A percentile compares a stretch with the other conserved stretches of the same genome.
Conservation (phyloP, 2,888 invertebrate genomes). For the Sarcophaga carnaria region DNA sequence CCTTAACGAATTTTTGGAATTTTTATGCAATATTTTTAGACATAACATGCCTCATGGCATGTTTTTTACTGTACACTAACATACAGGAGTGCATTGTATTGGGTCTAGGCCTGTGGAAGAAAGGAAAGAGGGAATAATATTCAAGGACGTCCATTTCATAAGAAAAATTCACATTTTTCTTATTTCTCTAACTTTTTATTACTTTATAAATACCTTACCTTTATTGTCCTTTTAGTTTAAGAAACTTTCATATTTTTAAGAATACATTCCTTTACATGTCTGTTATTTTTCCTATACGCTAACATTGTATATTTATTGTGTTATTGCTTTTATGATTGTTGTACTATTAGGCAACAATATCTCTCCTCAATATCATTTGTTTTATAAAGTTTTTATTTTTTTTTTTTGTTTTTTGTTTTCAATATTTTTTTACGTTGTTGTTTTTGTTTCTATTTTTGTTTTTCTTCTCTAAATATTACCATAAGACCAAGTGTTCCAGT, state of each 20-base stretch:
- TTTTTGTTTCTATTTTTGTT: slow-evolving; percentile 8
- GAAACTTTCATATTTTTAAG: not conserved
- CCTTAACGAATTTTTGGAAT: too few relatives aligned
- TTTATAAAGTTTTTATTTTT: slow-evolving; percentile 12
- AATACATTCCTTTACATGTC: slow-evolving; percentile 5
- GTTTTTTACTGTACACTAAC: too few relatives aligned
- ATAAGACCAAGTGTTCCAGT: slow-evolving; percentile 67
- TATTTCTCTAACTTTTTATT: too few relatives aligned
- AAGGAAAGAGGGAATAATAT: too few relatives aligned
- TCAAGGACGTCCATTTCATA: too few relatives aligned
- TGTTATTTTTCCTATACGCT: not conserved
- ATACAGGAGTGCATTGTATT: too few relatives aligned
- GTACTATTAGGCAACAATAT: slow-evolving; percentile 49
- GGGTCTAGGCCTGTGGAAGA: too few relatives aligned
- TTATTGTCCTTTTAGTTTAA: too few relatives aligned
- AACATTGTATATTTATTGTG: not conserved
- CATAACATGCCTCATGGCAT: too few relatives aligned
- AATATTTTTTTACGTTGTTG: not conserved
- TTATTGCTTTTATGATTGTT: slow-evolving; percentile 4
- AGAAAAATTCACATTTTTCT: too few relatives aligned
- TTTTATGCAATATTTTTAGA: too few relatives aligned
- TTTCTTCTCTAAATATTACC: slow-evolving; percentile 58
- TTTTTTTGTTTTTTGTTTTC: slow-evolving; percentile 31
- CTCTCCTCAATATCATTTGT: slow-evolving; percentile 53
- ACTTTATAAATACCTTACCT: too few relatives aligned